A percentile compares a stretch with the other conserved stretches of the same genome.
These are phyloP conservation scores for Polymixis flavicincta DNA, from an alignment of 2,888 invertebrate genomes.

Conservation along the genomic window DNA sequence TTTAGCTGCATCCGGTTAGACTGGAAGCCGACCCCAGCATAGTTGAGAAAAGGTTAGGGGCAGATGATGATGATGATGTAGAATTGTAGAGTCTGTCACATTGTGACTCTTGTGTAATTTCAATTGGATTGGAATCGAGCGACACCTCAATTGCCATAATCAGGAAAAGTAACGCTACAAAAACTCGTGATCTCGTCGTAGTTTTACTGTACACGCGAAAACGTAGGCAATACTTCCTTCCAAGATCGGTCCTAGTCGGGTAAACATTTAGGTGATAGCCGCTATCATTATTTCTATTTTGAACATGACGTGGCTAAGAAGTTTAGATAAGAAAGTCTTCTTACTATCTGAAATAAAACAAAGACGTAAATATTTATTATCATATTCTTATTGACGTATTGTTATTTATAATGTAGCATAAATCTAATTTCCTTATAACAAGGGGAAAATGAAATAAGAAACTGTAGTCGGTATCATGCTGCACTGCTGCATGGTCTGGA, in stretches of 20 bases:
- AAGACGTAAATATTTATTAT: conserved; percentile 21
- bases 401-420: conserved; percentile 7
- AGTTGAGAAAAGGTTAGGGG: too few relatives aligned
- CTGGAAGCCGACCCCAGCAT: too few relatives aligned
- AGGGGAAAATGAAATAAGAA: conserved; percentile 25
- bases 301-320: conserved; percentile 19
- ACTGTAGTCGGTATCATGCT: conserved; percentile 16
- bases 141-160: conserved; percentile 21
- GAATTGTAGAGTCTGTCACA: neutral
- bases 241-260: neutral
- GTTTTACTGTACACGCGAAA: neutral
- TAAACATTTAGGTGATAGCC: conserved; percentile 16
- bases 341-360: conserved; percentile 25
- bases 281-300: conserved; percentile 34
- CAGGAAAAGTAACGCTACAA: conserved; percentile 3
- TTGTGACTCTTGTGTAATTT: neutral
- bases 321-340: conserved; percentile 30
- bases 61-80: too few relatives aligned
- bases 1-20: too few relatives aligned
- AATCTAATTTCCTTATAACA: conserved; percentile 5
- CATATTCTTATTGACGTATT: conserved; percentile 19
- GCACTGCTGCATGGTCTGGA: conserved; percentile 30
- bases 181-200: neutral
- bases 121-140: conserved; percentile 2
- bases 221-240: neutral